phyloP scores from a whole-genome alignment of 2,113 vertebrate genomes.

The Lampris incognitus region DNA sequence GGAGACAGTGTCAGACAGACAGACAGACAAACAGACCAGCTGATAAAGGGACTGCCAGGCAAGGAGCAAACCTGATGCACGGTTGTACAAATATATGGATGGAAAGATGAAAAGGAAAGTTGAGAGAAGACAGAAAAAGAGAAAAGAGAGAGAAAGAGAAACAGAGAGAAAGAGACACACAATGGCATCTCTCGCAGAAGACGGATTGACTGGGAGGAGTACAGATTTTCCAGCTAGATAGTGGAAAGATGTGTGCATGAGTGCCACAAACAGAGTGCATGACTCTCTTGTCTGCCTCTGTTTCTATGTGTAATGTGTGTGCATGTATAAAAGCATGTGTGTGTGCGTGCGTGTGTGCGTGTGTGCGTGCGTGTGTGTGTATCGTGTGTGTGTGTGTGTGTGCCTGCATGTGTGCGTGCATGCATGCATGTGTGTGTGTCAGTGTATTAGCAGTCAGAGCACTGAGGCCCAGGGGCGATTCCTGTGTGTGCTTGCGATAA shows the following conservation, averaged over 20 bases:
- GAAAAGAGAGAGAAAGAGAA: background rate
- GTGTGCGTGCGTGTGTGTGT: constrained; percentile 37
- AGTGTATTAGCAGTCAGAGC: constrained; percentile 84
- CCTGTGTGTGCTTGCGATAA: constrained; percentile 87
- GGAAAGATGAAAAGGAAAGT: background rate
- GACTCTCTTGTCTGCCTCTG: constrained; percentile 55
- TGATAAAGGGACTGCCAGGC: background rate
- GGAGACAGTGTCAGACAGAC: background rate
- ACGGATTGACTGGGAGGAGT: constrained; percentile 43
- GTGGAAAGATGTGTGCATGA: constrained; percentile 68
- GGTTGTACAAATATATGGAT: constrained; percentile 41
- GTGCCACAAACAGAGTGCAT: constrained; percentile 69
- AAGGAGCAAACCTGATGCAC: constrained; percentile 34
- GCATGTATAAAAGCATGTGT: background rate
- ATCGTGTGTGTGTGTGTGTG: background rate
- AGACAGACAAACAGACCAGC: background rate
- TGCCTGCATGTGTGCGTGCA: constrained; percentile 29
- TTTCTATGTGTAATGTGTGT: constrained; percentile 29
- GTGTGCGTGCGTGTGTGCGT: constrained; percentile 45
- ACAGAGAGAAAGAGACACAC: constrained; percentile 17
- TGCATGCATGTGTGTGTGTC: constrained; percentile 47
- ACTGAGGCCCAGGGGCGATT: constrained; percentile 82
- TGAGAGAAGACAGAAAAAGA: background rate
- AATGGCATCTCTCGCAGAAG: constrained; percentile 26
- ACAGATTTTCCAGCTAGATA: constrained; percentile 76